Evolutionary conservation across 2,797 vertebrate genomes (phyloP).

Genomic region (Pelodytes ibericus): DNA sequence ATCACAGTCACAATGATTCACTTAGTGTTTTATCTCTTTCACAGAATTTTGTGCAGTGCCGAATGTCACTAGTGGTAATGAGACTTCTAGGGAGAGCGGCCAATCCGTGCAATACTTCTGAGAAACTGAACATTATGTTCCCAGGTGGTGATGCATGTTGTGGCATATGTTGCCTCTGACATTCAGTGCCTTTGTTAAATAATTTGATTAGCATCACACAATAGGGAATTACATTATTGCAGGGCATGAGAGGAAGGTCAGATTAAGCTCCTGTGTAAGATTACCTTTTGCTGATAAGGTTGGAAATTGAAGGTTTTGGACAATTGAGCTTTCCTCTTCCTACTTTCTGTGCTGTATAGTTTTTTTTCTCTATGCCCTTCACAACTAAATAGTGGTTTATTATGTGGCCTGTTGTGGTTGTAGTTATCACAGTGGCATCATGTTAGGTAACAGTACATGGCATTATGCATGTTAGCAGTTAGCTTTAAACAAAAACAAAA

Average conservation of each 20-base stretch:
- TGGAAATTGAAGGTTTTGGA: not conserved
- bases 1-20: too few relatives aligned
- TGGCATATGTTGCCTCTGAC: not conserved
- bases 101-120: slow-evolving; percentile 1
- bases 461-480: too few relatives aligned
- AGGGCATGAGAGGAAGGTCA: not conserved
- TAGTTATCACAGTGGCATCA: too few relatives aligned
- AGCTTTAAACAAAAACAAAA: too few relatives aligned
- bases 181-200: slow-evolving; percentile 8
- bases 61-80: not conserved
- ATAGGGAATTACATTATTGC: slow-evolving; percentile 4
- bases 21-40: not conserved
- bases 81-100: not conserved
- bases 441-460: too few relatives aligned
- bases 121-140: not conserved
- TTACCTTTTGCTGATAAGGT: not conserved
- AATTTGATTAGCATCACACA: slow-evolving; percentile 15
- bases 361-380: too few relatives aligned
- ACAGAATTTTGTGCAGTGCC: not conserved
- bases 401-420: too few relatives aligned
- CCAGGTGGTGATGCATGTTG: not conserved
- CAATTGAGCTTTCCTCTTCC: not conserved
- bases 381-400: too few relatives aligned
- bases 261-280: not conserved
- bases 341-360: not conserved